phyloP scores from a whole-genome alignment of 2,888 invertebrate genomes.

The Mythimna loreyi region DNA sequence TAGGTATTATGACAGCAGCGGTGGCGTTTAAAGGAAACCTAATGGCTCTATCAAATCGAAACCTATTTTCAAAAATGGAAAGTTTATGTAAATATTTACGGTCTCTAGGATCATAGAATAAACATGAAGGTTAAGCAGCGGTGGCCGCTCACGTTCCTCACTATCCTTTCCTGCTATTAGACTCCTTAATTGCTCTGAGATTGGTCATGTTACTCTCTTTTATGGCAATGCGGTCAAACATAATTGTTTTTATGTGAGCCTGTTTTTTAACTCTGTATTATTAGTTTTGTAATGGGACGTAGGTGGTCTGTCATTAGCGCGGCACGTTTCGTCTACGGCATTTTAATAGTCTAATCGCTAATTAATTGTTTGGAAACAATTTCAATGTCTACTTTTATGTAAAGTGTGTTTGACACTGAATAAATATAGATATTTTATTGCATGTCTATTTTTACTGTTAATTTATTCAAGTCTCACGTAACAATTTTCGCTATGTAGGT shows the following conservation, averaged over 20 bases:
- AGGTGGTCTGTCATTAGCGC: slow-evolving; percentile 85
- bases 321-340: slow-evolving; percentile 77
- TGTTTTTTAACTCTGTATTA: slow-evolving; percentile 82
- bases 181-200: slow-evolving; percentile 87
- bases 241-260: slow-evolving; percentile 89
- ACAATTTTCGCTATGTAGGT: slow-evolving; percentile 43
- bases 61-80: slow-evolving; percentile 55
- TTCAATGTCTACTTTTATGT: slow-evolving; percentile 62
- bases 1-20: too few species aligned
- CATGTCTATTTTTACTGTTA: slow-evolving; percentile 56
- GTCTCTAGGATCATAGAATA: slow-evolving; percentile 70
- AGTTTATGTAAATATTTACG: slow-evolving; percentile 62
- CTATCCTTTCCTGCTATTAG: slow-evolving; percentile 88
- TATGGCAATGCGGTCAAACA: slow-evolving; percentile 89
- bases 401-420: slow-evolving; percentile 62
- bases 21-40: slow-evolving; percentile 28
- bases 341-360: slow-evolving; percentile 78
- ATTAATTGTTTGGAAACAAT: slow-evolving; percentile 70
- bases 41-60: slow-evolving; percentile 49
- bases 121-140: slow-evolving; percentile 67
- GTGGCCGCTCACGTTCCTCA: slow-evolving; percentile 73
- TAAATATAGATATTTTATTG: slow-evolving; percentile 62
- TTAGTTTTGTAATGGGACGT: slow-evolving; percentile 82
- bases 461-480: slow-evolving; percentile 58
- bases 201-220: slow-evolving; percentile 88